Percentiles rank a stretch among this genome's conserved stretches.
These are phyloP conservation scores for Sepioteuthis lessoniana DNA, from an alignment of 2,888 invertebrate species.

Conservation along the genomic window DNA sequence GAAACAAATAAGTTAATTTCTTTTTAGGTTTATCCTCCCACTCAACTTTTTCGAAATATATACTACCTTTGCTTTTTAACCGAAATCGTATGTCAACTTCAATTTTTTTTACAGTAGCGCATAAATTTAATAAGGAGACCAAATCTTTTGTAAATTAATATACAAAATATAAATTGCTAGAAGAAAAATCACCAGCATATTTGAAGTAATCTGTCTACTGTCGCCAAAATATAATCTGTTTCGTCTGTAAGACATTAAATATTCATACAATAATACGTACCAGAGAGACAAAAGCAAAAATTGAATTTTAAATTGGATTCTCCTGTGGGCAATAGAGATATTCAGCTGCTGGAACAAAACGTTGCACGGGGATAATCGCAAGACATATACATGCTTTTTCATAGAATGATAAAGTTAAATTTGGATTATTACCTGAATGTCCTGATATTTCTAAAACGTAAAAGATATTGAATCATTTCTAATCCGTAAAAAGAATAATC, in stretches of 20 bases:
- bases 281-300: not conserved
- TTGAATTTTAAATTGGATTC: not conserved
- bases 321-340: not conserved
- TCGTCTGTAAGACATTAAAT: not conserved
- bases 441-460: no score
- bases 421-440: no score
- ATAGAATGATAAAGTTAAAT: not conserved
- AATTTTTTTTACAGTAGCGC: not conserved
- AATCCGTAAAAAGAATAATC: no score
- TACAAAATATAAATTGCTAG: not conserved
- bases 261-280: not conserved
- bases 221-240: conserved; percentile 33
- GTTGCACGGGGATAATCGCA: not conserved
- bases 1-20: not conserved
- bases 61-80: not conserved
- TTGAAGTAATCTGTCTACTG: not conserved
- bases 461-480: no score
- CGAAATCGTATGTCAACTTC: not conserved
- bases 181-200: not conserved
- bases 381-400: not conserved
- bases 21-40: no score
- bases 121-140: not conserved
- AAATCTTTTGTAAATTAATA: not conserved
- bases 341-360: not conserved
- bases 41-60: not conserved